phyloP scores from a whole-genome alignment of 2,797 vertebrate species.

The Alosa sapidissima region DNA sequence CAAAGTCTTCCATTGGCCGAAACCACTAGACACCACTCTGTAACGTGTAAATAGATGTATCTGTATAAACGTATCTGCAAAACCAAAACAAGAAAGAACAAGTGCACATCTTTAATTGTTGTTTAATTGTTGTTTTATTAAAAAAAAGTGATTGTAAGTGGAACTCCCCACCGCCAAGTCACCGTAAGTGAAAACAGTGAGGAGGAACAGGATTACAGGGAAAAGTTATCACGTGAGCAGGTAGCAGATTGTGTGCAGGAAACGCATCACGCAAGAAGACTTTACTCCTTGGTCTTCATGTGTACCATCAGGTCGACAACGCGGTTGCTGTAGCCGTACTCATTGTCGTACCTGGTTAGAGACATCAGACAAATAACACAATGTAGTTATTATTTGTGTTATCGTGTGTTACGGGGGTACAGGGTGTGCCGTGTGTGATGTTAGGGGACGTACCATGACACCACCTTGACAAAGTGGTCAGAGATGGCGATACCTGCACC shows the following conservation, averaged over 20 bases:
- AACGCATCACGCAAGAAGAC: neutral
- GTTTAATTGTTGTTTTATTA: slow-evolving; percentile 27
- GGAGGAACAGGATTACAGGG: neutral
- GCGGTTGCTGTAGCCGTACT: slow-evolving; percentile 92
- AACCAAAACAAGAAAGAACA: neutral
- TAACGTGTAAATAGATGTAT: neutral
- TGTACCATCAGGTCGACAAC: slow-evolving; percentile 91
- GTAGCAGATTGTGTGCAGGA: neutral
- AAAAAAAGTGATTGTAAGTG: slow-evolving; percentile 11
- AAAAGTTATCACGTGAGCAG: neutral
- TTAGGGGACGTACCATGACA: slow-evolving; percentile 83
- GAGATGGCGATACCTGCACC: slow-evolving; percentile 94
- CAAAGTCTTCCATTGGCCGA: neutral
- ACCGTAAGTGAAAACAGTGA: neutral
- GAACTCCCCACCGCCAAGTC: neutral
- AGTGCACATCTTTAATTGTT: neutral
- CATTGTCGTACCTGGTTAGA: slow-evolving; percentile 90
- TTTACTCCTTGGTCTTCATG: slow-evolving; percentile 91
- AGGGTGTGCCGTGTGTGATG: neutral
- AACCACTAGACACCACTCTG: neutral
- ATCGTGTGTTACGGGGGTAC: neutral
- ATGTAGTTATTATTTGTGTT: neutral
- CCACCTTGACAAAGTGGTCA: slow-evolving; percentile 93
- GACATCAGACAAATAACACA: neutral
- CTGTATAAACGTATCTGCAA: neutral